phyloP scores from a whole-genome alignment of 2,113 vertebrate genomes.

The Odocoileus hemionus region DNA sequence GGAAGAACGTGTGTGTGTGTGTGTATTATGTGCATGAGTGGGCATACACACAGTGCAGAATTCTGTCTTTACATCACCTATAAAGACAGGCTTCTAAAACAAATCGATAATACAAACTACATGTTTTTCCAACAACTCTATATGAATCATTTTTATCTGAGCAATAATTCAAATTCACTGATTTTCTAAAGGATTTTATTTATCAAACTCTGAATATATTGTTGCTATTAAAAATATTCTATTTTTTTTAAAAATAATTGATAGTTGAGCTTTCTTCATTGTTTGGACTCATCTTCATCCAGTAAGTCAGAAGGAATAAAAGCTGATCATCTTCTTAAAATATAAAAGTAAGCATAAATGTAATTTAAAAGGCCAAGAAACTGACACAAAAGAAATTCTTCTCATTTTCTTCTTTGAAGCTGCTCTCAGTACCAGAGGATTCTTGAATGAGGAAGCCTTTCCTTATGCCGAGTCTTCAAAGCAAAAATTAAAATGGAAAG shows the following conservation, averaged over 20 bases:
- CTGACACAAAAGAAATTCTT: background rate
- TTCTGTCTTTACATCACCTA: background rate
- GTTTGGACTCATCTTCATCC: background rate
- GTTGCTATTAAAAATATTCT: background rate
- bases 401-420: slow-evolving; percentile 38
- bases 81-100: background rate
- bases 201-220: background rate
- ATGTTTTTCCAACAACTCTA: background rate
- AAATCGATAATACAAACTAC: background rate
- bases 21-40: too few relatives aligned
- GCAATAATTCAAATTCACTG: slow-evolving; percentile 24
- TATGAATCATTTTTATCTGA: background rate
- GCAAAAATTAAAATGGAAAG: slow-evolving; percentile 5
- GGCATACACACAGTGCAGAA: background rate
- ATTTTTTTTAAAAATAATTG: slow-evolving; percentile 28
- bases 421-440: background rate
- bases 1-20: too few relatives aligned
- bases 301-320: slow-evolving; percentile 7
- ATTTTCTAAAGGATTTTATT: background rate
- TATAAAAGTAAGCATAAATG: slow-evolving; percentile 19
- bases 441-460: background rate
- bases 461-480: slow-evolving; percentile 1
- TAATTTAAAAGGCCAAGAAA: slow-evolving; percentile 14
- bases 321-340: background rate
- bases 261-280: background rate